These are phyloP conservation scores for Aplidium turbinatum DNA, from an alignment of 23 tunicate species.

Conservation along the genomic window DNA sequence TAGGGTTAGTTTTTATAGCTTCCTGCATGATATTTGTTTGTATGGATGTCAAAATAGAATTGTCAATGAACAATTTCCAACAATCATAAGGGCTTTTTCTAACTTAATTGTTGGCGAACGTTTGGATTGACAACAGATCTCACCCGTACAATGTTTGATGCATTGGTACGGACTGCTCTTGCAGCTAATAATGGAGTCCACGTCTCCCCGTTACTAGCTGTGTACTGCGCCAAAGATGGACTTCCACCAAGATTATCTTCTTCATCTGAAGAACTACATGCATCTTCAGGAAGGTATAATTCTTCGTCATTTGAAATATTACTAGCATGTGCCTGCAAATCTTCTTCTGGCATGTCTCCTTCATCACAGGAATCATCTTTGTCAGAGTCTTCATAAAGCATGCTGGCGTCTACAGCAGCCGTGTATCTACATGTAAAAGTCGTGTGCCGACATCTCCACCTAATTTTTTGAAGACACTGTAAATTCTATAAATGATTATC, in stretches of 20 bases:
- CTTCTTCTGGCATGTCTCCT: conserved; percentile 15
- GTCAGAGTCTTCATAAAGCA: conserved; percentile 20
- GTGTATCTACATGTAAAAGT: conserved; percentile 2
- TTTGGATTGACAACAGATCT: conserved; percentile 26
- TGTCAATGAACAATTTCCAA: conserved; percentile 12
- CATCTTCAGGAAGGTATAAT: conserved; percentile 7
- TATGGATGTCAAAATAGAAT: conserved; percentile 17
- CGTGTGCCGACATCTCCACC: too few species aligned
- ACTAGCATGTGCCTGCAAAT: conserved; percentile 11
- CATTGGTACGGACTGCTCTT: conserved; percentile 11
- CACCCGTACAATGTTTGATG: conserved; percentile 12
- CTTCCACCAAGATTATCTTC: conserved; percentile 10
- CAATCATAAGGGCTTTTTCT: conserved; percentile 12
- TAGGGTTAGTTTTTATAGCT: conserved; percentile 20
- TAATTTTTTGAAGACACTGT: too few species aligned
- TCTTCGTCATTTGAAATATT: conserved; percentile 15
- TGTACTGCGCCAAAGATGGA: conserved; percentile 9
- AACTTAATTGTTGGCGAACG: conserved; percentile 19
- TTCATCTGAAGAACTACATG: conserved; percentile 10
- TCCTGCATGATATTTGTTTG: conserved; percentile 2
- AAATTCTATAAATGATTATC: too few species aligned
- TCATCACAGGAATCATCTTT: conserved; percentile 13
- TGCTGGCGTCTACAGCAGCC: not conserved
- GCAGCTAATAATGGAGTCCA: conserved; percentile 10
- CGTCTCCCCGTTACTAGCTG: conserved; percentile 16